These are phyloP conservation scores for Exaiptasia diaphana DNA, from an alignment of 64 coral and sea anemone species.

Conservation along the genomic window DNA sequence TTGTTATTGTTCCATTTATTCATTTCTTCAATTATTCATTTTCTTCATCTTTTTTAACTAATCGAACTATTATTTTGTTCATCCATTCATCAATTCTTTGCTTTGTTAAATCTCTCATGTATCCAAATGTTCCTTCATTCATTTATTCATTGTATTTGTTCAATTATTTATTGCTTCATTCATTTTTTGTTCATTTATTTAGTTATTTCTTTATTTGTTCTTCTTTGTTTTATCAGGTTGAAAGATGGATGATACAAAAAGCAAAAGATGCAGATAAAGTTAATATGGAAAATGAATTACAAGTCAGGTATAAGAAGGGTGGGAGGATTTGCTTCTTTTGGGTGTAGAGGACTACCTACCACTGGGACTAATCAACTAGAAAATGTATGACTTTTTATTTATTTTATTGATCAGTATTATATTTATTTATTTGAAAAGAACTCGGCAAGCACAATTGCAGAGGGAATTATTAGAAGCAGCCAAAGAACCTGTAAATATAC, in stretches of 20 bases:
- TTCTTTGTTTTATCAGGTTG: conserved; percentile 54
- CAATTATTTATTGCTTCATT: no score
- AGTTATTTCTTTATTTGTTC: neutral
- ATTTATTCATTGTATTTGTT: no score
- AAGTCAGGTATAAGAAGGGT: conserved; percentile 47
- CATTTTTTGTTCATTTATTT: neutral
- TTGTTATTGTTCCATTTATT: no score
- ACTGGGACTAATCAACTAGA: no score
- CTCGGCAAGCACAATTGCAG: conserved; percentile 54
- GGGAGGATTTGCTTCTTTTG: no score
- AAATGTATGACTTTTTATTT: neutral
- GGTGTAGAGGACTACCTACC: no score
- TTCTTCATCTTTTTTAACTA: no score
- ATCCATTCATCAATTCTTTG: no score
- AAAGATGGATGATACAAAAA: conserved; percentile 88
- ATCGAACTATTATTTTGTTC: no score
- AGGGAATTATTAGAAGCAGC: conserved; percentile 73
- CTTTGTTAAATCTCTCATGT: no score
- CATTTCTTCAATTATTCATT: no score
- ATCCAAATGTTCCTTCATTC: no score
- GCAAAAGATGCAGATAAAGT: conserved; percentile 87
- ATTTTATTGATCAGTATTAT: neutral
- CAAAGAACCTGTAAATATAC: conserved; percentile 75
- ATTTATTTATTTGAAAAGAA: conserved; percentile 8
- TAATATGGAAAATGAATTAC: conserved; percentile 84